Evolutionary conservation across 2,888 invertebrate species (phyloP).

Genomic region (Apodemia zela): DNA sequence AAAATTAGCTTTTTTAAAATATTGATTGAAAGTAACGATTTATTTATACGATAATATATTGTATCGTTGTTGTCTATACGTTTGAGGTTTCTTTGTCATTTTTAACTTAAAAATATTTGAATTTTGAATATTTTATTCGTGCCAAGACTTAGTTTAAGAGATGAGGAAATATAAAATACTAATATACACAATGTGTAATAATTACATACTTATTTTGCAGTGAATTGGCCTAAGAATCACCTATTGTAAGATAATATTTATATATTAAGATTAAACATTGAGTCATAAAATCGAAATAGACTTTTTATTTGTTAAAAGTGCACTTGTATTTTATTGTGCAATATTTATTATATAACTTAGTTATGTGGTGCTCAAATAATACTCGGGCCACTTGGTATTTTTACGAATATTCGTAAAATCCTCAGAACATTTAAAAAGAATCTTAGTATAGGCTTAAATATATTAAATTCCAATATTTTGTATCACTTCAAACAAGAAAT

Average conservation of each 20-base stretch:
- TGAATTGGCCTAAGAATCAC: constrained; percentile 67
- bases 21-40: constrained; percentile 18
- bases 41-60: constrained; percentile 4
- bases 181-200: background rate
- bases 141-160: constrained; percentile 59
- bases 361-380: constrained; percentile 56
- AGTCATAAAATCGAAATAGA: constrained; percentile 35
- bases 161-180: constrained; percentile 35
- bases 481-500: constrained; percentile 36
- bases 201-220: background rate
- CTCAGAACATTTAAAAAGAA: constrained; percentile 62
- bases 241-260: constrained; percentile 17
- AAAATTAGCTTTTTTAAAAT: constrained; percentile 28
- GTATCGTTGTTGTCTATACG: constrained; percentile 1
- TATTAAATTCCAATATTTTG: constrained; percentile 34
- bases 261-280: background rate
- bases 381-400: constrained; percentile 36
- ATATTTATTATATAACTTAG: constrained; percentile 48
- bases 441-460: constrained; percentile 47
- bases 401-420: constrained; percentile 44
- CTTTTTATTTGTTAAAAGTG: constrained; percentile 44
- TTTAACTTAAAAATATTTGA: background rate
- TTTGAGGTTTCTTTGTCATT: background rate
- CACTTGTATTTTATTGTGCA: constrained; percentile 53
- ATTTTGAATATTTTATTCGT: constrained; percentile 46